These are phyloP conservation scores for Indicator maculatus DNA, from an alignment of 2,113 vertebrate genomes.

Conservation along the genomic window DNA sequence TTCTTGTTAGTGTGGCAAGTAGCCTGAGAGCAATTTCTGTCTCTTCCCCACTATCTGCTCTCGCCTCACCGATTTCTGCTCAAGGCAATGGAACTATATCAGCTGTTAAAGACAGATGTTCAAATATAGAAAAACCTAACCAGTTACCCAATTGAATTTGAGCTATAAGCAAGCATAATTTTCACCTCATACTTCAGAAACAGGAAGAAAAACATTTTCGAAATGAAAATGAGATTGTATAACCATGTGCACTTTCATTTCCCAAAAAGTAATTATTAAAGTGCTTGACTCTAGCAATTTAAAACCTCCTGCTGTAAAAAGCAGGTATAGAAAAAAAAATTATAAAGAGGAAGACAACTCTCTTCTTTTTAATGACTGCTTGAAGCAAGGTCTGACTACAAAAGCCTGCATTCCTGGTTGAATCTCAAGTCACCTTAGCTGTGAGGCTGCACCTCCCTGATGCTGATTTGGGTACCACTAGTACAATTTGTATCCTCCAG, in stretches of 20 bases:
- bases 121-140: slow-evolving; percentile 29
- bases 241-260: neutral
- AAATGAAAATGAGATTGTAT: slow-evolving; percentile 26
- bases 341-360: neutral
- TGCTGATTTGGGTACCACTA: neutral
- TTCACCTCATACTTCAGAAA: slow-evolving; percentile 7
- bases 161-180: slow-evolving; percentile 7
- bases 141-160: slow-evolving; percentile 28
- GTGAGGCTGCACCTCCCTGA: neutral
- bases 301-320: neutral
- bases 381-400: neutral
- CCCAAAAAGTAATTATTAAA: slow-evolving; percentile 41
- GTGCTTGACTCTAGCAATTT: slow-evolving; percentile 16
- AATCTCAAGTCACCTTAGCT: fast-evolving
- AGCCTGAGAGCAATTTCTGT: slow-evolving; percentile 6
- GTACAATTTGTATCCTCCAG: neutral
- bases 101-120: slow-evolving; percentile 23
- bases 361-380: neutral
- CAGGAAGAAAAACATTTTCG: slow-evolving; percentile 18
- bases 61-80: slow-evolving; percentile 15
- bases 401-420: neutral
- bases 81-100: slow-evolving; percentile 7
- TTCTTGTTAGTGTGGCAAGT: neutral
- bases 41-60: neutral
- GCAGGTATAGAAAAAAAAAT: neutral